These are phyloP conservation scores for Glossophaga mutica DNA, from an alignment of 2,797 vertebrate genomes.

Conservation along the genomic window DNA sequence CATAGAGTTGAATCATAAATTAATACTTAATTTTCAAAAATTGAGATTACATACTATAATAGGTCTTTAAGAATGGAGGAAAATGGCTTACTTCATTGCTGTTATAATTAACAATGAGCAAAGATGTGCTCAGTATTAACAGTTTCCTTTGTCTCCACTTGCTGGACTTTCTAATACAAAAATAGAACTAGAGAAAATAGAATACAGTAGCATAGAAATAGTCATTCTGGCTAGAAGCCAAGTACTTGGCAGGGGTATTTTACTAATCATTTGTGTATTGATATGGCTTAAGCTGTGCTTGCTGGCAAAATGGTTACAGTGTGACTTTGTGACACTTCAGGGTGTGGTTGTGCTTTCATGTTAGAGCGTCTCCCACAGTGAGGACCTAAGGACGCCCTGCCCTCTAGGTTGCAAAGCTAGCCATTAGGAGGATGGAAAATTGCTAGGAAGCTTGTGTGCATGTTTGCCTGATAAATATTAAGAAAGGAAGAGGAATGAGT, in stretches of 20 bases:
- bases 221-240: slow-evolving; percentile 4
- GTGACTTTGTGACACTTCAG: not conserved
- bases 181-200: slow-evolving; percentile 55
- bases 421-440: not conserved
- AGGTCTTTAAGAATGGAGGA: not conserved
- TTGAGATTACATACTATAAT: not conserved
- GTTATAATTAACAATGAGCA: slow-evolving; percentile 10
- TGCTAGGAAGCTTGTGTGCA: not conserved
- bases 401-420: not conserved
- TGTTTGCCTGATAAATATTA: not conserved
- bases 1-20: not conserved
- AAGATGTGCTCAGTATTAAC: slow-evolving; percentile 11
- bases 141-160: slow-evolving; percentile 53
- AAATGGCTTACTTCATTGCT: not conserved
- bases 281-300: not conserved
- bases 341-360: not conserved
- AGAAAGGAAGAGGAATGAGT: not conserved
- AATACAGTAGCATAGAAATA: slow-evolving; percentile 8
- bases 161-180: slow-evolving; percentile 29
- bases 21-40: not conserved
- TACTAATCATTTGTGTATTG: not conserved
- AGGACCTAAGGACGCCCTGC: not conserved
- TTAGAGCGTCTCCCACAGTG: not conserved
- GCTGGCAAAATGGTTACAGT: not conserved
- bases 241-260: not conserved